Evolutionary conservation across 2,113 vertebrate species (phyloP).

Genomic region (Erinaceus europaeus): DNA sequence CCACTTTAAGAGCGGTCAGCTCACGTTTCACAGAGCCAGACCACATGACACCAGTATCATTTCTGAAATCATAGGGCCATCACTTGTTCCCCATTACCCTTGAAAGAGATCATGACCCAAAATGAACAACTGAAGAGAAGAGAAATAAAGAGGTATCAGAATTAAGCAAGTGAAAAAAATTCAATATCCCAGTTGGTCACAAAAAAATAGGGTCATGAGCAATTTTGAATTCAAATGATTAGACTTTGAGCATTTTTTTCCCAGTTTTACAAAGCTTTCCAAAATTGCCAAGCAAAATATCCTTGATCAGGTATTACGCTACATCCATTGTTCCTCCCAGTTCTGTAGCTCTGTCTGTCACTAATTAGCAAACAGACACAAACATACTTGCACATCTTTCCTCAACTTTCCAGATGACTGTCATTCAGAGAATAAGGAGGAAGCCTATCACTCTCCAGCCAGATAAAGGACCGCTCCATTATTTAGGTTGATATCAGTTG

Average conservation of each 20-base stretch:
- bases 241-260: background rate
- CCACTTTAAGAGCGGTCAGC: constrained; percentile 5
- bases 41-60: constrained; percentile 17
- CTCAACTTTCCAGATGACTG: background rate
- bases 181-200: background rate
- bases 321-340: background rate
- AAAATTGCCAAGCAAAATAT: background rate
- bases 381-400: background rate
- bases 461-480: background rate
- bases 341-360: background rate
- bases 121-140: background rate
- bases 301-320: background rate
- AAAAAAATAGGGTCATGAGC: background rate
- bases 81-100: constrained; percentile 39
- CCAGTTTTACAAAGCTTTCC: background rate
- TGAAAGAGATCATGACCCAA: background rate
- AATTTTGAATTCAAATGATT: constrained; percentile 4
- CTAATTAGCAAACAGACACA: fast-evolving
- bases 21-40: constrained; percentile 53
- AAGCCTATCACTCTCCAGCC: background rate
- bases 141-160: constrained; percentile 17
- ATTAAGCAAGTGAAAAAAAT: constrained; percentile 7
- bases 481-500: background rate
- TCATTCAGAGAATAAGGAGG: no score
- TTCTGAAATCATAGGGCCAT: constrained; percentile 20